Evolutionary conservation across 2,113 vertebrate genomes (phyloP), one percentile per base, ranked within the genome.

Genomic region (Neotragus pygmaeus): DNA sequence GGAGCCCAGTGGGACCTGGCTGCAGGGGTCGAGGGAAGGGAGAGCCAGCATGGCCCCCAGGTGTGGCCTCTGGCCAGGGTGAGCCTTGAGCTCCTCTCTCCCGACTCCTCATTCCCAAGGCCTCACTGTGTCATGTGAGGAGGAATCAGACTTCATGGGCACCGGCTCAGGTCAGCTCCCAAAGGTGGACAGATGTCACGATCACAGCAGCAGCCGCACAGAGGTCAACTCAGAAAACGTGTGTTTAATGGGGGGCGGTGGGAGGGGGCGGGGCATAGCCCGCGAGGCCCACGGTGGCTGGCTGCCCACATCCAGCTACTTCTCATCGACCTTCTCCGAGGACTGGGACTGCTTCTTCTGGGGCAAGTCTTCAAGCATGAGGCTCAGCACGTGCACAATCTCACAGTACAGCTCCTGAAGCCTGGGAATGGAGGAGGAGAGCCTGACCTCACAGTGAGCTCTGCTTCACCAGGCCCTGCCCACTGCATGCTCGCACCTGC

Each of bases 341-440:
- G 43, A 2, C 3, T 53, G 15, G 0, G 95, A 33, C 17, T 11
- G 85, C 55, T 23, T 45, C 88, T 96, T 55, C 73, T 64, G 36
- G 9, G 96, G 82, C 21, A 17, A 1, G 14, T 97, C 95, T 85
- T 98, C 90, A 14, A 98, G 92, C 70, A 62, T 93, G 64, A 92
- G 89, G 51, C 47, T 93, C 96, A 98, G 13, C 47, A 95, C 45
- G 0, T 96, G 94, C 51, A 12, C 5, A 0, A 80, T 93, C 96
- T 98, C 88, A 0, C 92, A 96, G 45, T 66, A 97, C 83, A 98
- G 98, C 92, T 97, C 97, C 75, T 98, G 98, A 88, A 99, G 97
- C 89, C 98, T 98, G 55, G 90, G 99, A 2, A 66, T 58, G 90
- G 45, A 84, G 11, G 3, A 27, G 27, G 43, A 23, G 55, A 16